Percentiles rank a stretch among this genome's conserved stretches.
These are phyloP conservation scores for Triops longicaudatus DNA, from an alignment of 1,140 invertebrate species.

Conservation along the genomic window DNA sequence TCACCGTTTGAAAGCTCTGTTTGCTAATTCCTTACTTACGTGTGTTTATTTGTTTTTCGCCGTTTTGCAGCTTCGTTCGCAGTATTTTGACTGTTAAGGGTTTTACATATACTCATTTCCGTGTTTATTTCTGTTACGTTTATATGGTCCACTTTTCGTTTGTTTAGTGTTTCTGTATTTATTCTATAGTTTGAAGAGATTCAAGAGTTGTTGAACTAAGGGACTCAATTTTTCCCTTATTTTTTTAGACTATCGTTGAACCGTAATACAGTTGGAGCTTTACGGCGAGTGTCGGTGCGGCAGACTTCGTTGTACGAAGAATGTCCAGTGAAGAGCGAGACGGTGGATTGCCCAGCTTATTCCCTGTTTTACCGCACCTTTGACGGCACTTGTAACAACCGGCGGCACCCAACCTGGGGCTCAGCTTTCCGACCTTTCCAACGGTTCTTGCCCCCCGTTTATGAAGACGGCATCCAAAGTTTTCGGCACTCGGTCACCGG, in stretches of 20 bases:
- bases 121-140: too few relatives aligned
- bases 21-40: too few relatives aligned
- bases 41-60: too few relatives aligned
- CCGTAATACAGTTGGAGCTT: conserved; percentile 32
- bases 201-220: not conserved
- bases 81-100: too few relatives aligned
- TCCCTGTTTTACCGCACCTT: conserved; percentile 37
- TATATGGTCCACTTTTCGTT: too few relatives aligned
- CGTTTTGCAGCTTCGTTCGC: too few relatives aligned
- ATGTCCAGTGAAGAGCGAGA: conserved; percentile 52
- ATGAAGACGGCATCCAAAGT: conserved; percentile 31
- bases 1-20: too few relatives aligned
- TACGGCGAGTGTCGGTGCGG: conserved; percentile 39
- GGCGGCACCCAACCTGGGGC: conserved; percentile 36
- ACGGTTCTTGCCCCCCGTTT: conserved; percentile 28
- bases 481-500: conserved; percentile 33
- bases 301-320: conserved; percentile 47
- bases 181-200: too few relatives aligned
- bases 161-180: conserved; percentile 20
- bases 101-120: too few relatives aligned
- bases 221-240: not conserved
- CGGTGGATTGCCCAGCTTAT: conserved; percentile 35
- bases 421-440: conserved; percentile 26
- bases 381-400: conserved; percentile 47
- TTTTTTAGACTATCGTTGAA: conserved; percentile 35